phyloP scores from a whole-genome alignment of 2,888 invertebrate species.

The Noctua janthina region DNA sequence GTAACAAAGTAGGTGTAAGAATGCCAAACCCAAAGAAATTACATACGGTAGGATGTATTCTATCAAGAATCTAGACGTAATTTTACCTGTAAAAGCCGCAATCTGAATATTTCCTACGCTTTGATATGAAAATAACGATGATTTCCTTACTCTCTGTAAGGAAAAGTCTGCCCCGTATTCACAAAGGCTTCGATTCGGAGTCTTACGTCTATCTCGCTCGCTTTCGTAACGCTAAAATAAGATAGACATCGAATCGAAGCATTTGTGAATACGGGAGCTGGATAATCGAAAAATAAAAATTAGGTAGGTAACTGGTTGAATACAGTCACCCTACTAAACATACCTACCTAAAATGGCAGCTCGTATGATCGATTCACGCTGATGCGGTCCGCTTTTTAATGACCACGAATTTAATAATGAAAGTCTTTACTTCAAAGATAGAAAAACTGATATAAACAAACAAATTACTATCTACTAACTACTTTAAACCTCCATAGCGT shows the following conservation, averaged over 20 bases:
- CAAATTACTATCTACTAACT: neutral
- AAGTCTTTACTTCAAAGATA: neutral
- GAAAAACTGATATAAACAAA: neutral
- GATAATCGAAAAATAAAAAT: too few species aligned
- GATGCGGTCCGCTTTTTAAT: neutral
- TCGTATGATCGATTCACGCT: neutral
- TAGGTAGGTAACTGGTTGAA: neutral
- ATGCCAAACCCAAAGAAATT: neutral
- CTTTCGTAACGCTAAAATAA: too few species aligned
- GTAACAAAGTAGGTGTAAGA: neutral
- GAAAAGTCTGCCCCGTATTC: neutral
- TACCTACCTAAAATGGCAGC: neutral
- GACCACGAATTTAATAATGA: too few species aligned
- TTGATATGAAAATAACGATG: neutral
- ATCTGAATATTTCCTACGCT: neutral
- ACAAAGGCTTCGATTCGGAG: too few species aligned
- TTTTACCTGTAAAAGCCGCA: neutral
- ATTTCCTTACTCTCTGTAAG: too few species aligned
- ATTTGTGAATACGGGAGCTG: too few species aligned
- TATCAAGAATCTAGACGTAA: neutral
- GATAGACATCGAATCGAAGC: too few species aligned
- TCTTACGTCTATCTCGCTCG: too few species aligned
- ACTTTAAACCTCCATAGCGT: neutral
- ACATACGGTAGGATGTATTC: neutral
- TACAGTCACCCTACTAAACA: neutral